Evolutionary conservation across 64 coral and sea anemone species (phyloP).

Genomic region (Actinia tenebrosa): DNA sequence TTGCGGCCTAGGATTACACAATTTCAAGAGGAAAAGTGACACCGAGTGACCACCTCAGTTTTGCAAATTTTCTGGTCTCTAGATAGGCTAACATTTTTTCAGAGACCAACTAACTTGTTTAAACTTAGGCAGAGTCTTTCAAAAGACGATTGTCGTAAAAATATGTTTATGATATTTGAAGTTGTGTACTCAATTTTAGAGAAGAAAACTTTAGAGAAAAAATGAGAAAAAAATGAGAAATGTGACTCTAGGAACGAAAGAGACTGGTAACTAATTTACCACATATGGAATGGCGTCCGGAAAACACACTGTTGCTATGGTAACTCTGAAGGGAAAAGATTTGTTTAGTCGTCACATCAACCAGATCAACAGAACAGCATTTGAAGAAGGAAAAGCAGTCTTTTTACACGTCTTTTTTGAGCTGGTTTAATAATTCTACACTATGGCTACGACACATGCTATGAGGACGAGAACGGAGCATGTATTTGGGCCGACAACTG

Average conservation of each 20-base stretch:
- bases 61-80: too few relatives aligned
- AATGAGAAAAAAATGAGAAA: background rate
- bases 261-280: background rate
- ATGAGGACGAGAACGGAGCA: conserved; percentile 1
- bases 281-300: background rate
- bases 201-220: background rate
- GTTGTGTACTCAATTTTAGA: too few relatives aligned
- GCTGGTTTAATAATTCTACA: background rate
- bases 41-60: too few relatives aligned
- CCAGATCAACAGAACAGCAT: background rate
- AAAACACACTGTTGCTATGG: conserved; percentile 8
- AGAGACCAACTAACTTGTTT: too few relatives aligned
- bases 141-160: too few relatives aligned
- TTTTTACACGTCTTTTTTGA: background rate
- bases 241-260: background rate
- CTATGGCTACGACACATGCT: background rate
- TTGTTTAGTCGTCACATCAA: conserved; percentile 14
- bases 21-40: too few relatives aligned
- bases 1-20: too few relatives aligned
- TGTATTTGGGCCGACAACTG: background rate
- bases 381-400: background rate
- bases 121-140: too few relatives aligned
- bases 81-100: too few relatives aligned
- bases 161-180: too few relatives aligned
- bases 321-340: background rate